Conservation (phyloP, 2,888 invertebrate species). For the Pandemis heparana region DNA sequence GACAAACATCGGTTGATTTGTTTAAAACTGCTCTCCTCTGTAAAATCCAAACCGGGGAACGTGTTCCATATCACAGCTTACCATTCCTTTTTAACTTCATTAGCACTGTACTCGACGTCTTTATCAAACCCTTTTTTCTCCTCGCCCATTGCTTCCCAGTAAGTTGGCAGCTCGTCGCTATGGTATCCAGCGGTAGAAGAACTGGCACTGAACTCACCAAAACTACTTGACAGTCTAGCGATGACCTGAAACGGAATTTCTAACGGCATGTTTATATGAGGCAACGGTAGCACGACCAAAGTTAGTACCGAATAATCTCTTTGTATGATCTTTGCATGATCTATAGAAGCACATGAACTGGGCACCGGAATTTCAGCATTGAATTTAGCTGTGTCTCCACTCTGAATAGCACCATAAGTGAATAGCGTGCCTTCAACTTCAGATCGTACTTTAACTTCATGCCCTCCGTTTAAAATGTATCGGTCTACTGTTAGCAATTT, state of each 20-base stretch:
- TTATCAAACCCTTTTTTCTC: conserved; percentile 4
- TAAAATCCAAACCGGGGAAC: too few species aligned
- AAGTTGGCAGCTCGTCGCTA: conserved; percentile 17
- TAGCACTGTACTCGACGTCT: not conserved
- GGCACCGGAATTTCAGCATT: conserved; percentile 19
- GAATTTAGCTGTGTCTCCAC: conserved; percentile 9
- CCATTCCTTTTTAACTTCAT: not conserved
- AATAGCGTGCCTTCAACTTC: conserved; percentile 13
- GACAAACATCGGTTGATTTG: too few species aligned
- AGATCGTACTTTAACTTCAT: not conserved
- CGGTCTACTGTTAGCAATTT: conserved; percentile 29
- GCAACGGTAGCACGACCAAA: conserved; percentile 18
- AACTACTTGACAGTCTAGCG: not conserved
- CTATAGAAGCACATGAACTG: not conserved
- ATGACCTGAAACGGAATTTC: conserved; percentile 33
- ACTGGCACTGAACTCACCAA: conserved; percentile 10
- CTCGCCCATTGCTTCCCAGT: conserved; percentile 32
- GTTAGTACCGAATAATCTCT: conserved; percentile 31
- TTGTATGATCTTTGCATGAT: conserved; percentile 21
- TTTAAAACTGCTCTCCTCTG: too few species aligned
- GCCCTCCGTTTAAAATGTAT: conserved; percentile 2
- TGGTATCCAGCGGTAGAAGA: not conserved
- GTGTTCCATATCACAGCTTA: not conserved
- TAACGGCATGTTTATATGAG: conserved; percentile 22
- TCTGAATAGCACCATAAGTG: conserved; percentile 24